Evolutionary conservation across 2,888 invertebrate species (phyloP).

Genomic region (Flexamia atlantica): DNA sequence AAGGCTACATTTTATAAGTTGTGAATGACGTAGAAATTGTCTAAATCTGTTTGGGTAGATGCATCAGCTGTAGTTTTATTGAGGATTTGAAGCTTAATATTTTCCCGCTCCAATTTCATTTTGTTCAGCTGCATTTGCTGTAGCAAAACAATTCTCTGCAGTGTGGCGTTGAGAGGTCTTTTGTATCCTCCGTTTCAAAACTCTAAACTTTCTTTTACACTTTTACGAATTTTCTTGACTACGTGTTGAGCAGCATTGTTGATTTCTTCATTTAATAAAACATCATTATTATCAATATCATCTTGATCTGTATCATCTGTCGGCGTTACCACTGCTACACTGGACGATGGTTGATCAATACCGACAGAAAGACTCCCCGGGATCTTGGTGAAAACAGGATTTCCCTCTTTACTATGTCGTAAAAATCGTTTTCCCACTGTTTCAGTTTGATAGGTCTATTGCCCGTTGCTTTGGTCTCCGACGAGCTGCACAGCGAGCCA

Average conservation of each 20-base stretch:
- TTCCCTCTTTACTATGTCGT: not conserved
- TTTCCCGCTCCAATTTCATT: not conserved
- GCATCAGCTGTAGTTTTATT: not conserved
- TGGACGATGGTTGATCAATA: not conserved
- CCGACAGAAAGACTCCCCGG: slow-evolving; percentile 1
- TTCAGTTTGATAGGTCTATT: not conserved
- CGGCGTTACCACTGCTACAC: not conserved
- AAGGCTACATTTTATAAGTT: no score
- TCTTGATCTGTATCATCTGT: no score
- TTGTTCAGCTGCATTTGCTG: not conserved
- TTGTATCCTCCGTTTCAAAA: not conserved
- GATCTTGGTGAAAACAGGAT: not conserved
- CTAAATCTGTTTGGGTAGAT: not conserved
- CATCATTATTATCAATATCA: no score
- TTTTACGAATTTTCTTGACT: not conserved
- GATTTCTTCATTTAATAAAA: not conserved
- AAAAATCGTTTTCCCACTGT: slow-evolving; percentile 12
- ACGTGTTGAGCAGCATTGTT: not conserved
- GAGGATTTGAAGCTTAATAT: not conserved
- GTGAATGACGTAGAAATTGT: not conserved
- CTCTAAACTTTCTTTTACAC: not conserved
- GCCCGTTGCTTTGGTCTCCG: not conserved
- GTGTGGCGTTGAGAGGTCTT: not conserved
- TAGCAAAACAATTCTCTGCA: not conserved
- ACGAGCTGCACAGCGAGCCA: no score